A percentile compares a stretch with the other conserved stretches of the same genome.
Evolutionary conservation across 2,888 invertebrate species (phyloP).

Genomic region (Temnothorax ravouxi): DNA sequence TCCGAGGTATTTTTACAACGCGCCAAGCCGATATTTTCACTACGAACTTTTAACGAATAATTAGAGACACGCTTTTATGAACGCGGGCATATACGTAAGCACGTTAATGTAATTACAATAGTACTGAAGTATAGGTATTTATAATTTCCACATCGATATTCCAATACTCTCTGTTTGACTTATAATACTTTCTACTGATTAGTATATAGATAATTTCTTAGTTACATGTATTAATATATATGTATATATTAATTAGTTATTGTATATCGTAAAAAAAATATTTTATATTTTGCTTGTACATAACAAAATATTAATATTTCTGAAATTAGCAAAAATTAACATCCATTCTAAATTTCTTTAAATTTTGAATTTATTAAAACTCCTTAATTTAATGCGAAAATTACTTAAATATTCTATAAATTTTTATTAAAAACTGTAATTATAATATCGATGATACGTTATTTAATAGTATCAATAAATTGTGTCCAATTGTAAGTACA

Average conservation of each 20-base stretch:
- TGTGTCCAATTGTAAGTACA: neutral
- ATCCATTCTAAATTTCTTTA: neutral
- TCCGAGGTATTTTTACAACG: constrained; percentile 41
- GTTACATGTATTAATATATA: neutral
- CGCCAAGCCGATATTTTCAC: constrained; percentile 38
- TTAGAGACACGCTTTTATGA: constrained; percentile 37
- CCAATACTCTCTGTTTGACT: neutral
- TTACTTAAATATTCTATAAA: neutral
- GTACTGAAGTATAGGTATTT: constrained; percentile 33
- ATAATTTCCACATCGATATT: constrained; percentile 37
- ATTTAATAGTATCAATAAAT: neutral
- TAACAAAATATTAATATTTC: neutral
- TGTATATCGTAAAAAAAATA: neutral
- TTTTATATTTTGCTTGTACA: neutral
- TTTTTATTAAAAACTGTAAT: neutral
- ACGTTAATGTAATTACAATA: constrained; percentile 2
- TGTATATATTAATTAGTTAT: neutral
- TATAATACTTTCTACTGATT: neutral
- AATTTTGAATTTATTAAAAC: neutral
- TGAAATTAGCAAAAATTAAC: neutral
- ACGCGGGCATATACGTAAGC: neutral
- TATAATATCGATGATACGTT: neutral
- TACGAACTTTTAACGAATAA: constrained; percentile 41
- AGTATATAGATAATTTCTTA: neutral
- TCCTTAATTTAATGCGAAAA: neutral